Evolutionary conservation across 2,888 invertebrate genomes (phyloP), one percentile per base, ranked within the genome.

Genomic region (Heliconius cydno): DNA sequence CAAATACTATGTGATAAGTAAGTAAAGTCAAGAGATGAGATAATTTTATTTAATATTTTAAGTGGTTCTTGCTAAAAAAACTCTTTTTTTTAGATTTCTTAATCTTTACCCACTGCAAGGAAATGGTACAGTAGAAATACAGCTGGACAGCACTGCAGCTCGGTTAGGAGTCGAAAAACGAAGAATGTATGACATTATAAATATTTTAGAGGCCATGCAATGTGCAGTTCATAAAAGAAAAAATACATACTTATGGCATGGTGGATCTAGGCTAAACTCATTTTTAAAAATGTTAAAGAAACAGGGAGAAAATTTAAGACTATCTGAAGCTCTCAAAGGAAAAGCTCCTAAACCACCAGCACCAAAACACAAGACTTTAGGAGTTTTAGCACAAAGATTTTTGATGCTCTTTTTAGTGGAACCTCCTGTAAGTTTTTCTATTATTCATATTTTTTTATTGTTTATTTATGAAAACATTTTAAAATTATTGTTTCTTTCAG

Each of bases 181-280:
- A 60, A 93, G 97, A 85, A 96, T 97, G 90, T 97, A 97, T 90
- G 97, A 97, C 88, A 97, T 97, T 84, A 96, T 97, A 78, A 97
- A 97, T 91, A 96, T 97, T 78, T 90, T 97, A 81, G 97, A 97
- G 90, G 96, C 97, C 85, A 95, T 97, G 88, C 96, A 97, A 85
- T 96, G 97, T 92, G 96, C 97, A 79, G 96, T 96, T 60, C 96
- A 96, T 86, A 95, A 95, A 84, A 94, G 95, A 72, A 97, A 97
- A 89, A 97, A 97, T 89, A 96, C 96, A 82, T 97, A 97, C 87
- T 89, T 95, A 2, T 97, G 97, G 97, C 96, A 96, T 90, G 97
- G 97, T 57, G 96, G 96, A n/a, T 93, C 95, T 74, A 95, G 96
- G 81, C 91, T 97, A 67, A 91, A 93, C 83, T 91, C 94, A 13